Percentiles rank a stretch among this genome's conserved stretches.
These are phyloP conservation scores for Romanogobio albipinnatus DNA, from an alignment of 2,113 vertebrate genomes.

Conservation along the genomic window DNA sequence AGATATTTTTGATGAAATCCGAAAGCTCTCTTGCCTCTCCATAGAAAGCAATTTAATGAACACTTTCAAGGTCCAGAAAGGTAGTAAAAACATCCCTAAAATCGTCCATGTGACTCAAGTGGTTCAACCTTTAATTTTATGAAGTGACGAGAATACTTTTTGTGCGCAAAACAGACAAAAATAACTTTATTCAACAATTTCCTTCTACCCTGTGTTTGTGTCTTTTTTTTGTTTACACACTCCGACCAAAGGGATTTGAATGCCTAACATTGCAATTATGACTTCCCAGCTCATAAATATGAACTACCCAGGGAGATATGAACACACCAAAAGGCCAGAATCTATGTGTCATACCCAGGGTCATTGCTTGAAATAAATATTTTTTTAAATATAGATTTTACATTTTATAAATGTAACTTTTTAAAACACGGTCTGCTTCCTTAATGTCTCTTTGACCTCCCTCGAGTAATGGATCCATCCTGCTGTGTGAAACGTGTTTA, in stretches of 20 bases:
- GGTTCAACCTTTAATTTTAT: no score
- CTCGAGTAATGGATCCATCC: not conserved
- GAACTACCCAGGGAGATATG: not conserved
- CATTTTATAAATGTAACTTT: not conserved
- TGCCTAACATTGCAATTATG: not conserved
- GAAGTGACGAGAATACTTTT: no score
- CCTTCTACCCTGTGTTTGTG: no score
- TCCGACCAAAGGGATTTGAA: not conserved
- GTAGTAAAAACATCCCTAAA: no score
- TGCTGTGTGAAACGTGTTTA: not conserved
- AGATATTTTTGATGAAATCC: no score
- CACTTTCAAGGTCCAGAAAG: no score
- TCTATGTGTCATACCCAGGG: not conserved
- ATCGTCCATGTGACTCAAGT: no score
- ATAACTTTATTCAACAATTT: no score
- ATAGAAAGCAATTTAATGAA: no score
- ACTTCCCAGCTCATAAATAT: not conserved
- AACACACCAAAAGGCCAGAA: not conserved
- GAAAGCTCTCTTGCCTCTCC: no score
- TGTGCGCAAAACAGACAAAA: no score
- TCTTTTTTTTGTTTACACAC: not conserved
- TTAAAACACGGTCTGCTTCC: not conserved
- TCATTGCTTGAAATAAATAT: not conserved
- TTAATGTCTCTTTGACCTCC: constrained; percentile 15
- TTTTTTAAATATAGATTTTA: not conserved